phyloP scores from a whole-genome alignment of 2,113 vertebrate genomes.

The Andinoacara biseriatus region DNA sequence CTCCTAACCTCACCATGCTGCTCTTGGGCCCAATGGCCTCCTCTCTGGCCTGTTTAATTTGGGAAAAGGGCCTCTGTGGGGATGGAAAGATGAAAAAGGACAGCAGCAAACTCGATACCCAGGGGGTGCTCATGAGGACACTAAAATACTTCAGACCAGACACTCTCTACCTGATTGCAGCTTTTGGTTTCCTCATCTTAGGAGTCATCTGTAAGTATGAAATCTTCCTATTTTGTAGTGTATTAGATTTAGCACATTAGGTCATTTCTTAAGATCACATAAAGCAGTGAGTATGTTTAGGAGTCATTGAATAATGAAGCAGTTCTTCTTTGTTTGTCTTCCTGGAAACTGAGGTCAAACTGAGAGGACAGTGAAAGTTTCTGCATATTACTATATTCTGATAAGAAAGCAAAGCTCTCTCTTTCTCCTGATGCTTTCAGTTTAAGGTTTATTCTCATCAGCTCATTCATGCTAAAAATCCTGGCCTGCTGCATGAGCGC shows the following conservation, averaged over 20 bases:
- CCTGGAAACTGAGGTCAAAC: not conserved
- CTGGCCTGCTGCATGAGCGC: too few relatives aligned
- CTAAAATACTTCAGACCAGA: constrained; percentile 74
- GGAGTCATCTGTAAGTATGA: constrained; percentile 80
- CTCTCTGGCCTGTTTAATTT: constrained; percentile 62
- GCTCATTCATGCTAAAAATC: not conserved
- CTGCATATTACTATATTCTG: not conserved
- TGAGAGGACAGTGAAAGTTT: not conserved
- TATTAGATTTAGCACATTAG: not conserved
- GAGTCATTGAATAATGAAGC: not conserved
- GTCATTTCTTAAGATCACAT: too few relatives aligned
- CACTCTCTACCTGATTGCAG: constrained; percentile 56
- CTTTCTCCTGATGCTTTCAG: not conserved
- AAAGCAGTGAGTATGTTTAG: not conserved
- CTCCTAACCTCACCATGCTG: constrained; percentile 44
- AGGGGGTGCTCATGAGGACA: constrained; percentile 68
- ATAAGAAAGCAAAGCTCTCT: not conserved
- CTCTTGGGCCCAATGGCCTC: constrained; percentile 27
- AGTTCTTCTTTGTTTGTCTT: not conserved
- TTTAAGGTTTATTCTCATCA: not conserved
- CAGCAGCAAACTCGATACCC: constrained; percentile 2
- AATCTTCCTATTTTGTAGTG: not conserved
- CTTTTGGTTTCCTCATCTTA: constrained; percentile 79
- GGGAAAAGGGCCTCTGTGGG: constrained; percentile 65
- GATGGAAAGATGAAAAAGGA: not conserved